Conservation (phyloP, 1,140 invertebrate genomes). For the Xylocopa sonorina region DNA sequence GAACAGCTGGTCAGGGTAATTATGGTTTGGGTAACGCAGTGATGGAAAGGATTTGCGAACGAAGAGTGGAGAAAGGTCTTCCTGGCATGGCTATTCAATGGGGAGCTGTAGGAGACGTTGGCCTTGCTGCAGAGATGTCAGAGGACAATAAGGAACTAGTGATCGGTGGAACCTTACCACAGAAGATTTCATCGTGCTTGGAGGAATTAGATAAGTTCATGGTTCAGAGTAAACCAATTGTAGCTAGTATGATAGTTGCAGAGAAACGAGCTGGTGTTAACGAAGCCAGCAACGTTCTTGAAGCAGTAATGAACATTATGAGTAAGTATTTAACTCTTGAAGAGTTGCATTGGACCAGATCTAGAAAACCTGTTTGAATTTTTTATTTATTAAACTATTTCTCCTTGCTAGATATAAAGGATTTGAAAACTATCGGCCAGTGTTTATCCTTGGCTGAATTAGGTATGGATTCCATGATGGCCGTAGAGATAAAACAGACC, state of each 20-base stretch:
- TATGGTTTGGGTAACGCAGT: conserved; percentile 86
- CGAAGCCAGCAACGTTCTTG: conserved; percentile 75
- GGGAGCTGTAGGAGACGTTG: conserved; percentile 84
- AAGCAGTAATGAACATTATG: conserved; percentile 81
- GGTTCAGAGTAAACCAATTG: conserved; percentile 82
- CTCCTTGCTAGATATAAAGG: conserved; percentile 67
- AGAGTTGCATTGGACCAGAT: not conserved
- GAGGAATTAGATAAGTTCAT: conserved; percentile 83
- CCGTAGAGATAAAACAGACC: conserved; percentile 90
- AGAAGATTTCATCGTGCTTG: conserved; percentile 86
- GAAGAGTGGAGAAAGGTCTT: conserved; percentile 79
- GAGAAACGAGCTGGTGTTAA: conserved; percentile 80
- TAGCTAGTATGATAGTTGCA: conserved; percentile 85
- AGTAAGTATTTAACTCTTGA: conserved; percentile 67
- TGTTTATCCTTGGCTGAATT: conserved; percentile 87
- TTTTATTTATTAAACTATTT: not conserved
- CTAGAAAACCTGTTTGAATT: not conserved
- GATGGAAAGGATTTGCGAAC: conserved; percentile 85
- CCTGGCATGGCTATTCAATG: conserved; percentile 84
- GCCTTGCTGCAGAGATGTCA: conserved; percentile 85
- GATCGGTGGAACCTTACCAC: conserved; percentile 86
- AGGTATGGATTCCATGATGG: conserved; percentile 92
- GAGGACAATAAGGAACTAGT: conserved; percentile 85
- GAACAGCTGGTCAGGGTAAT: conserved; percentile 90
- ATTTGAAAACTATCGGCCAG: conserved; percentile 83